Conservation (phyloP, 2,888 invertebrate genomes). For the Mactromeris polynyma region DNA sequence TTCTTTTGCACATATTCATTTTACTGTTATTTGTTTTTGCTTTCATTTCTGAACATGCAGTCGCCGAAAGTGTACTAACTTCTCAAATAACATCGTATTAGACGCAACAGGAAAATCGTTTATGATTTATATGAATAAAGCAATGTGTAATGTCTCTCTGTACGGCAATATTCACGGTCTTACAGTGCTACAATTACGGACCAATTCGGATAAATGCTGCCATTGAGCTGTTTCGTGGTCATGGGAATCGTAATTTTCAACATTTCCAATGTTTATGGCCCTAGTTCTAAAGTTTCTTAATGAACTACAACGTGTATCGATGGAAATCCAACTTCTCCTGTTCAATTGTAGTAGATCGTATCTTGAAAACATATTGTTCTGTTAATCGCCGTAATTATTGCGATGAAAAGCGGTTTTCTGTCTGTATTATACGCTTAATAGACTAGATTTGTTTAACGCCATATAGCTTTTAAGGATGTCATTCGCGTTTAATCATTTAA, state of each 20-base stretch:
- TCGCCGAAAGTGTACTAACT: background rate
- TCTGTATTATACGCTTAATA: conserved; percentile 57
- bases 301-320: conserved; percentile 39
- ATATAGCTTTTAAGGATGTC: conserved; percentile 45
- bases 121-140: conserved; percentile 51
- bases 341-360: conserved; percentile 64
- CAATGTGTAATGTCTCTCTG: conserved; percentile 47
- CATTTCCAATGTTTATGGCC: conserved; percentile 39
- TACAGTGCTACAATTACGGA: conserved; percentile 49
- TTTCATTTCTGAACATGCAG: background rate
- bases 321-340: conserved; percentile 28
- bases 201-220: conserved; percentile 48
- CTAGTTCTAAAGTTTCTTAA: conserved; percentile 45
- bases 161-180: conserved; percentile 53
- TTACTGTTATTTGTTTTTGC: background rate
- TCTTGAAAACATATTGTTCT: conserved; percentile 61
- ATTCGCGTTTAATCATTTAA: conserved; percentile 32
- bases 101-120: conserved; percentile 1
- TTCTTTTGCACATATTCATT: background rate
- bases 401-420: conserved; percentile 52
- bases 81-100: conserved; percentile 20
- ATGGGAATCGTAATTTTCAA: conserved; percentile 47
- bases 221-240: conserved; percentile 17
- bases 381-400: conserved; percentile 58
- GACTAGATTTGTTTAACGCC: conserved; percentile 51